Conservation (phyloP, 2,888 invertebrate species). For the Nezara viridula region DNA sequence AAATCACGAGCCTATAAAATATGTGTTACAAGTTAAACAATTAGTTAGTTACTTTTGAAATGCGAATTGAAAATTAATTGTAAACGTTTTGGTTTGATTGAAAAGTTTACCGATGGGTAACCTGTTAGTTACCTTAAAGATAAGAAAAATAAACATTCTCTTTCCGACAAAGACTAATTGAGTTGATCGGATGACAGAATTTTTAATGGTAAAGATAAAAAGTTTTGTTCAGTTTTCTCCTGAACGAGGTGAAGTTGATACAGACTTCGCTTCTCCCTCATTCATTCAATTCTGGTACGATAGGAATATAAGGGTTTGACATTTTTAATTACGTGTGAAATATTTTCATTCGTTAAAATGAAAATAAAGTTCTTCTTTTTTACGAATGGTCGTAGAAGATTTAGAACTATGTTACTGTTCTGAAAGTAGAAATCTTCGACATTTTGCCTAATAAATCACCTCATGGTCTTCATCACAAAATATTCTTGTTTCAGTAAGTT, state of each 20-base stretch:
- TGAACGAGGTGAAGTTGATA: background rate
- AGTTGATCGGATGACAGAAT: background rate
- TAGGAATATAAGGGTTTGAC: background rate
- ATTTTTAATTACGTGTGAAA: background rate
- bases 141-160: background rate
- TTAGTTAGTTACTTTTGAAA: no score
- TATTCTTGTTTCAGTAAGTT: no score
- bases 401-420: no score
- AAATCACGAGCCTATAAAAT: no score
- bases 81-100: background rate
- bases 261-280: background rate
- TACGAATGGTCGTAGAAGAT: no score
- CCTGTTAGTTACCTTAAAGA: background rate
- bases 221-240: background rate
- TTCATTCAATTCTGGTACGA: background rate
- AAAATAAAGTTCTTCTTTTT: no score
- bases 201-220: conserved; percentile 1
- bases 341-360: no score
- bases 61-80: background rate
- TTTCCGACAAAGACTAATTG: background rate
- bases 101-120: background rate
- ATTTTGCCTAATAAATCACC: no score
- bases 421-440: no score
- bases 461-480: no score
- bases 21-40: no score